A percentile compares a stretch with the other conserved stretches of the same genome.
Conservation (phyloP, 2,888 invertebrate species). For the Himalopsyche kuldschensis region DNA sequence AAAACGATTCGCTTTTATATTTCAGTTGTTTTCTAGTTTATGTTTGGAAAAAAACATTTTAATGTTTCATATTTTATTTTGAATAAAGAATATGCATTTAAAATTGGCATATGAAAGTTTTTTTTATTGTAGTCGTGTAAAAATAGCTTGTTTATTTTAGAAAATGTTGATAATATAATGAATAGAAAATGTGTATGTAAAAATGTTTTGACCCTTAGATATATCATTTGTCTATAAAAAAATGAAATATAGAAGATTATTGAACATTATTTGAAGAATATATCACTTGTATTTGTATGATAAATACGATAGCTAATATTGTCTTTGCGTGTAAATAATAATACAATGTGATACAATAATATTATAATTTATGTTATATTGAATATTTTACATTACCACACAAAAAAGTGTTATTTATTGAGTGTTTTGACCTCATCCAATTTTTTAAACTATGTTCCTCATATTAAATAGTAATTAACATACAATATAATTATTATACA, state of each 20-base stretch:
- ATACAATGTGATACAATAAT: background rate
- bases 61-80: background rate
- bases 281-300: background rate
- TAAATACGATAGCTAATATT: background rate
- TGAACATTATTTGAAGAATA: background rate
- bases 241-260: background rate
- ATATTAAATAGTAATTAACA: no score
- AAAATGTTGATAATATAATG: background rate
- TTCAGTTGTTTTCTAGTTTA: no score
- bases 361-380: background rate
- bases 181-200: background rate
- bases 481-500: no score
- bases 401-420: background rate
- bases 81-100: background rate
- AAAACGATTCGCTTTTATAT: no score
- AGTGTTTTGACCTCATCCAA: background rate
- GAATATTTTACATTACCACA: background rate
- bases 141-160: constrained; percentile 1
- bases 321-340: background rate
- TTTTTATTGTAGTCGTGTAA: background rate
- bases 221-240: background rate
- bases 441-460: no score
- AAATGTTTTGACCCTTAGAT: background rate
- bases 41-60: no score
- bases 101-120: background rate